phyloP scores from a whole-genome alignment of 1,140 invertebrate genomes.

The Hyposmocoma kahamanoa region DNA sequence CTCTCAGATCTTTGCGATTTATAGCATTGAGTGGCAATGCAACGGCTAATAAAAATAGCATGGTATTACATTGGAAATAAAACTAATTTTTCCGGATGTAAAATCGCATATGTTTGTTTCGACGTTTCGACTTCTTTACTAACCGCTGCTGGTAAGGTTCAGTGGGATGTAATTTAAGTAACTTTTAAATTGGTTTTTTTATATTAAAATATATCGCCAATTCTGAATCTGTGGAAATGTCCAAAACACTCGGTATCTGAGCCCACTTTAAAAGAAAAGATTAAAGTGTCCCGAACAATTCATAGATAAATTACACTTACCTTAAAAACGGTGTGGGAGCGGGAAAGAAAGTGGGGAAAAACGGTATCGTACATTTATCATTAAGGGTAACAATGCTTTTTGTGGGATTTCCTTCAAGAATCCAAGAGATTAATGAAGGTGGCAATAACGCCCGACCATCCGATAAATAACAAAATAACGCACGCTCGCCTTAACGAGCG shows the following conservation, averaged over 20 bases:
- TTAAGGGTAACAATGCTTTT: constrained; percentile 60
- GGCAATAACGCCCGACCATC: constrained; percentile 57
- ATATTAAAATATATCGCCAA: too few relatives aligned
- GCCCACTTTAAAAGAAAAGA: constrained; percentile 9
- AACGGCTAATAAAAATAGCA: too few relatives aligned
- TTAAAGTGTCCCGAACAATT: constrained; percentile 32
- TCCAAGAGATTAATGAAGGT: constrained; percentile 61
- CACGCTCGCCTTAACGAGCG: constrained; percentile 39
- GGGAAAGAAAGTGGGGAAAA: constrained; percentile 10
- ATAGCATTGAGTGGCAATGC: too few relatives aligned
- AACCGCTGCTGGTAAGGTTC: too few relatives aligned
- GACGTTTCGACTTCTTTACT: too few relatives aligned
- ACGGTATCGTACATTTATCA: constrained; percentile 41
- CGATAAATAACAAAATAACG: constrained; percentile 65
- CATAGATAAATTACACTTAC: constrained; percentile 37
- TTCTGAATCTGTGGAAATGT: background rate
- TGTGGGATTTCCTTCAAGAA: constrained; percentile 58
- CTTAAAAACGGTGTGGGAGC: constrained; percentile 29
- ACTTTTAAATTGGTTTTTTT: too few relatives aligned
- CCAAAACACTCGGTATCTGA: background rate
- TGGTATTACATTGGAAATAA: too few relatives aligned
- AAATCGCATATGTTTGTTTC: too few relatives aligned
- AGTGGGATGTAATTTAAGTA: too few relatives aligned
- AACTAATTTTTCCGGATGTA: too few relatives aligned
- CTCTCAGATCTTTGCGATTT: too few relatives aligned